Evolutionary conservation across 2,888 invertebrate genomes (phyloP).

Genomic region (Stenotaenia linearis): DNA sequence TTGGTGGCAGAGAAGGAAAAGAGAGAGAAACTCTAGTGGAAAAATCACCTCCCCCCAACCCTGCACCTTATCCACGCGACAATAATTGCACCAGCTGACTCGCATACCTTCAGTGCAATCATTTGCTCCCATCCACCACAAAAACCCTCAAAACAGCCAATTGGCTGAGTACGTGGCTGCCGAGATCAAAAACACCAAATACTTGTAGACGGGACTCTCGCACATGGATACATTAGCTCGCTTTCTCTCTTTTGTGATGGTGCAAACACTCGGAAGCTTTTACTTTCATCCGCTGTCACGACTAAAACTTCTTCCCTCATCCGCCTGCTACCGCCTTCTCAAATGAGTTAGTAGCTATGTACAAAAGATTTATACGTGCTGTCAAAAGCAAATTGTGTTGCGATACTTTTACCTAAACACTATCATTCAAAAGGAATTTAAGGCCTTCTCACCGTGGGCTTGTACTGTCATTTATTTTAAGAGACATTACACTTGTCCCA

Average conservation of each 20-base stretch:
- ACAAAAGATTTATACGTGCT: background rate
- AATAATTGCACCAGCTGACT: slow-evolving; percentile 17
- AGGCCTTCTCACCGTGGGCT: background rate
- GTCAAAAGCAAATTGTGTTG: background rate
- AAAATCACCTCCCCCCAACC: background rate
- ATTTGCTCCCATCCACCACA: background rate
- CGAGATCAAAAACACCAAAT: background rate
- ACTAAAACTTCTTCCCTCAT: background rate
- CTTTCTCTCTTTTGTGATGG: background rate
- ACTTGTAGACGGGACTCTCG: background rate
- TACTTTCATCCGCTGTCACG: background rate
- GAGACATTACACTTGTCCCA: background rate
- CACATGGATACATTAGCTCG: background rate
- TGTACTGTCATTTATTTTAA: background rate
- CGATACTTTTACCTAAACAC: background rate
- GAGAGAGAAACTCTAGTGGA: background rate
- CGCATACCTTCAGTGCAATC: background rate
- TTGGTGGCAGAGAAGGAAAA: background rate
- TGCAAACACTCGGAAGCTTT: background rate
- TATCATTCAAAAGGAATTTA: background rate
- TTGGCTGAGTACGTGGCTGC: background rate
- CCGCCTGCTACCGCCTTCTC: background rate
- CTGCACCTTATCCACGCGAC: background rate
- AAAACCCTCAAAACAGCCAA: background rate
- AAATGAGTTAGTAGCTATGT: background rate